These are phyloP conservation scores for Smittia aterrima DNA, from an alignment of 2,888 invertebrate genomes.

Conservation along the genomic window DNA sequence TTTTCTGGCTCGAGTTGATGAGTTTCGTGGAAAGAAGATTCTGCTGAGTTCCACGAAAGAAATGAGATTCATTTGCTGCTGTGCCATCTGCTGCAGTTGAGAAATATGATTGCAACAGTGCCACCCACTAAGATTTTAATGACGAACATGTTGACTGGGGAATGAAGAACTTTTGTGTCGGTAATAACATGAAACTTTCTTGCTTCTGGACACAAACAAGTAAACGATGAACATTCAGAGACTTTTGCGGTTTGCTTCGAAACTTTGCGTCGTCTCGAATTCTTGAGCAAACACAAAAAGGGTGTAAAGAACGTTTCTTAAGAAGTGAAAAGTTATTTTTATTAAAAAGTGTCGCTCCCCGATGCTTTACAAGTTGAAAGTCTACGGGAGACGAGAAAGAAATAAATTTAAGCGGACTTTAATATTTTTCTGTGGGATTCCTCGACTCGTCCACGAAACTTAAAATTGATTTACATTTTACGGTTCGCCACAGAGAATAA, in stretches of 20 bases:
- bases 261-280: too few species aligned
- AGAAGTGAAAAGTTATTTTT: neutral
- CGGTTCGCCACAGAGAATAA: neutral
- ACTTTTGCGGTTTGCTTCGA: too few species aligned
- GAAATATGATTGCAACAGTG: neutral
- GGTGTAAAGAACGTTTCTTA: neutral
- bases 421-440: slow-evolving; percentile 23
- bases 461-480: slow-evolving; percentile 3
- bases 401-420: slow-evolving; percentile 34
- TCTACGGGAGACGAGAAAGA: slow-evolving; percentile 39
- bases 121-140: slow-evolving; percentile 27
- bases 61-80: neutral
- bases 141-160: slow-evolving; percentile 2
- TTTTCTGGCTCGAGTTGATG: neutral
- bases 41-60: neutral
- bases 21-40: slow-evolving; percentile 3
- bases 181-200: neutral
- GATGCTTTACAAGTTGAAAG: slow-evolving; percentile 36
- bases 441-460: neutral
- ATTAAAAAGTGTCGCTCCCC: slow-evolving; percentile 41
- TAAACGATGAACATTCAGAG: too few species aligned
- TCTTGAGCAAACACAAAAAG: slow-evolving; percentile 2
- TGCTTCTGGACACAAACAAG: neutral
- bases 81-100: neutral
- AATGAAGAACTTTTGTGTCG: neutral